Percentiles rank a stretch among this genome's conserved stretches.
These are phyloP conservation scores for Leptobrachium ailaonicum DNA, from an alignment of 2,113 vertebrate species.

Conservation along the genomic window DNA sequence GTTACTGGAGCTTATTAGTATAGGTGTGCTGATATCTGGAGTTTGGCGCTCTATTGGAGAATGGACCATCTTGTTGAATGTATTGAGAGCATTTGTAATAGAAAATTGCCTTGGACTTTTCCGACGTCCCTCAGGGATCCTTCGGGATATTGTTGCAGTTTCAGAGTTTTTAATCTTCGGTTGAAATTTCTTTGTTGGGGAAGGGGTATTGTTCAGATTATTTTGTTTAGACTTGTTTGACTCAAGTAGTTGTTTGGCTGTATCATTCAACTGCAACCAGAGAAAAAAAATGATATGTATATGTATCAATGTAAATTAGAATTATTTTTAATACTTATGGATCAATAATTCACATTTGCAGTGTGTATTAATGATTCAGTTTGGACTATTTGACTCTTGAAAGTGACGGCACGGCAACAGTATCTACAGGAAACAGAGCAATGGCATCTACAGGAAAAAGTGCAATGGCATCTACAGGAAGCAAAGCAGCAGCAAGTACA, in stretches of 20 bases:
- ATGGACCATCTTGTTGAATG: constrained; percentile 71
- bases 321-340: too few relatives aligned
- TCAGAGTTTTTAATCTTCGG: constrained; percentile 56
- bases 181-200: constrained; percentile 56
- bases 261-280: constrained; percentile 72
- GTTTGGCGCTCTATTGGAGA: constrained; percentile 58
- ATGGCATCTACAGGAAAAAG: too few relatives aligned
- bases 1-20: constrained; percentile 77
- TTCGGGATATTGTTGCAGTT: constrained; percentile 46
- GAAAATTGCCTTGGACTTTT: constrained; percentile 72
- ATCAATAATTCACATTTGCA: too few relatives aligned
- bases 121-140: constrained; percentile 65
- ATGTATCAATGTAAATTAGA: too few relatives aligned
- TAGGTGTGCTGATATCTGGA: constrained; percentile 66
- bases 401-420: too few relatives aligned
- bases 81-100: constrained; percentile 72
- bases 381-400: too few relatives aligned
- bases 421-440: too few relatives aligned
- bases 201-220: constrained; percentile 50
- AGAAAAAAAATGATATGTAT: constrained; percentile 47
- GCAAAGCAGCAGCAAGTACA: too few relatives aligned
- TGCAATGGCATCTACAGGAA: too few relatives aligned
- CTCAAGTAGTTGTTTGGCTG: constrained; percentile 78
- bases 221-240: constrained; percentile 65
- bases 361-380: too few relatives aligned